phyloP scores from a whole-genome alignment of 2,888 invertebrate species.

The Agonopterix heracliana region DNA sequence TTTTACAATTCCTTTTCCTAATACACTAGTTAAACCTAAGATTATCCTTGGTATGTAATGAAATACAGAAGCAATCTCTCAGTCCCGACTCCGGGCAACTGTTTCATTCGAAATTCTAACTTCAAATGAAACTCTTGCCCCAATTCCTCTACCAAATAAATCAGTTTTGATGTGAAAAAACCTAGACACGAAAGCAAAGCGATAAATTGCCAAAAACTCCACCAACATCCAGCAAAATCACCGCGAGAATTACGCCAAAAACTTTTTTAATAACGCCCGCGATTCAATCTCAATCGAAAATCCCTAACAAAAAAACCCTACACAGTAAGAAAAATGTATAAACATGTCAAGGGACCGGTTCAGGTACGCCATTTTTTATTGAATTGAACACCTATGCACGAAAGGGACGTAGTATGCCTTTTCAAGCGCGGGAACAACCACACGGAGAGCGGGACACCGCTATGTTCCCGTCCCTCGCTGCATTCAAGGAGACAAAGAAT shows the following conservation, averaged over 20 bases:
- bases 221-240: slow-evolving; percentile 45
- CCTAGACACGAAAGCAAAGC: slow-evolving; percentile 13
- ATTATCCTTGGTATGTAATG: too few species aligned
- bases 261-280: slow-evolving; percentile 72
- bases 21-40: too few species aligned
- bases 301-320: slow-evolving; percentile 59
- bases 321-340: slow-evolving; percentile 71
- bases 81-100: too few species aligned
- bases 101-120: too few species aligned
- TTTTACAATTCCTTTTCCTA: too few species aligned
- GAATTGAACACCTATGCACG: slow-evolving; percentile 67
- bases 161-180: too few species aligned
- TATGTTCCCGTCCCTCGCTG: slow-evolving; percentile 38
- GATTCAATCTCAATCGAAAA: slow-evolving; percentile 69
- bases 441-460: slow-evolving; percentile 37
- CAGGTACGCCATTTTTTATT: slow-evolving; percentile 75
- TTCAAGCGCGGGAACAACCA: slow-evolving; percentile 40
- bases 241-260: slow-evolving; percentile 55
- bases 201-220: slow-evolving; percentile 44
- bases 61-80: too few species aligned
- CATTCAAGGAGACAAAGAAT: slow-evolving; percentile 70
- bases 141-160: too few species aligned
- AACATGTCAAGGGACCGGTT: slow-evolving; percentile 68
- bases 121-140: too few species aligned
- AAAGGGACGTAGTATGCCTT: slow-evolving; percentile 55